Base-by-base conservation (phyloP, 2,888 invertebrate species). In the Acanthosoma haemorrhoidale region DNA sequence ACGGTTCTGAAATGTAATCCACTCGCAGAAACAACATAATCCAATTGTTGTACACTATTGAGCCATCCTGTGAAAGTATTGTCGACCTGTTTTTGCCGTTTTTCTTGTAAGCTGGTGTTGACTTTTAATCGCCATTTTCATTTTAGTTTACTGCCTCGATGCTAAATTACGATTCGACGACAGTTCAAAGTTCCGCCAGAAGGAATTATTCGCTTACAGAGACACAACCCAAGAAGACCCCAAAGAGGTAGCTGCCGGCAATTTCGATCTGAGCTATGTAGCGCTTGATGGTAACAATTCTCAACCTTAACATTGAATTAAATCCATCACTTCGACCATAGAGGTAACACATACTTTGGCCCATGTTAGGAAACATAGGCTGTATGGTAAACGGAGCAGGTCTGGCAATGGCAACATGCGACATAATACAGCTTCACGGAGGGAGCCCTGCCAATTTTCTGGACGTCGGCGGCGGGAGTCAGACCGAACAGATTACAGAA, bases 341-440 rank as follows among this genome's bases (percentile, higher is more conserved):
- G n/a, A n/a, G n/a, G n/a, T n/a, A n/a, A n/a, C n/a, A 32, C 32
- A 32, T 6, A 32, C 32, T 32, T 32, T n/a, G 32, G 32, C 32
- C 9, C 32, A 32, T 32, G 32, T 1, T 73, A 85, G 85, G 86
- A 57, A 89, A 86, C 78, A 95, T 96, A 78, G 96, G 95, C 2
- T 96, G 96, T 81, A 88, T 96, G 86, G 96, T 96, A 36, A 96
- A 96, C 79, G 96, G 96, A 71, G 96, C 96, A 70, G 96, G 96
- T 73, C 83, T 96, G 74, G 96, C 96, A 29, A 96, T 96, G 96
- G 95, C 96, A 18, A 97, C 96, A 3, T 96, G 96, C 96, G 96
- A 96, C 80, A 96, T 97, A 74, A 96, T 97, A 78, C 94, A 96
- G 79, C 83, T 96, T 77, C 92, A 96, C 77, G 96, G 96, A 34